Base-by-base conservation (phyloP, 2,888 invertebrate species). In the Galeruca laticollis region DNA sequence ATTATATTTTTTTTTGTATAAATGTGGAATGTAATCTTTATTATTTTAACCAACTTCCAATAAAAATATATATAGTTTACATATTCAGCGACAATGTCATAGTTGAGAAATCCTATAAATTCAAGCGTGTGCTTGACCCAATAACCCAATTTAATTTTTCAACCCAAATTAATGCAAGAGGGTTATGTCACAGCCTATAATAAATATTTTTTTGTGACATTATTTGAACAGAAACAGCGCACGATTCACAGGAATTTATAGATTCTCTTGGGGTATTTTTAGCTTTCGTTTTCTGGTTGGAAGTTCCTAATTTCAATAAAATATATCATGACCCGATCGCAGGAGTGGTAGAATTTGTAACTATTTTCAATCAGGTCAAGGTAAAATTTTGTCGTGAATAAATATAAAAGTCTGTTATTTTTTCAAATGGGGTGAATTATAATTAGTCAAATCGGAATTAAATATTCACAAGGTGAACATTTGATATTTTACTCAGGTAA, bases 101-200 rank as follows among this genome's bases (percentile, higher is more conserved):
- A n/a, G n/a, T n/a, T 5, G 26, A 26, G 26, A 26, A 26, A 37
- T 37, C 37, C 37, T 13, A 37, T 2, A 64, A 52, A 64, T 49
- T 62, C 15, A 15, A 10, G 11, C 18, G 2, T 49, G 5, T 37
- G 18, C 43, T 60, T 60, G 60, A 60, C 60, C 60, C 60, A 40
- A 11, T 60, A 40, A 60, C 40, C 40, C 26, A 13, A 37, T 11
- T 37, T 10, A 11, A 11, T 8, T 11, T 33, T 33, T 33, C 33
- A n/a, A n/a, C 15, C n/a, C 6, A 43, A 43, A 43, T 15, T 43
- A 43, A 33, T 33, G 9, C 33, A 10, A 11, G 37, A 2, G n/a
- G 2, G 15, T 47, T 47, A 47, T 47, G 18, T 47, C 47, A 47
- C 15, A n/a, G 6, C 8, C 15, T 47, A 18, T 18, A 18, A 18